Conservation (phyloP, 2,888 invertebrate species). For the Eupeodes latifasciatus region DNA sequence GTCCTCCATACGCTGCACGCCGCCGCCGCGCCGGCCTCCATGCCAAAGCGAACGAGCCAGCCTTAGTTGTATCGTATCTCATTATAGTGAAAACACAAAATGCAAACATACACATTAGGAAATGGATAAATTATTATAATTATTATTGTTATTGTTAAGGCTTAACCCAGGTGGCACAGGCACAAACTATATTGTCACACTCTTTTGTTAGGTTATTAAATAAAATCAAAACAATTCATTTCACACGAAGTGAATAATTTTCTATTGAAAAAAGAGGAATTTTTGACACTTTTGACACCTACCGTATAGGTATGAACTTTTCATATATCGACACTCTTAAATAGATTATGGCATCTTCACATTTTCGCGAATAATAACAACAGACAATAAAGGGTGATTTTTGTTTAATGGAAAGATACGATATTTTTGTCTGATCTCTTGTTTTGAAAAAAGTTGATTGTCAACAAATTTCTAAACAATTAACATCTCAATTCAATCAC, state of each 20-base stretch:
- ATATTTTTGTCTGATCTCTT: too few relatives aligned
- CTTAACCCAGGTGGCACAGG: conserved; percentile 37
- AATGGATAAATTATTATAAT: conserved; percentile 14
- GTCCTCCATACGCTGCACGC: too few relatives aligned
- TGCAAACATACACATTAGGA: conserved; percentile 13
- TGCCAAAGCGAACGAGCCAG: too few relatives aligned
- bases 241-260: conserved; percentile 3
- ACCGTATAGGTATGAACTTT: too few relatives aligned
- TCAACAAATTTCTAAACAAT: too few relatives aligned
- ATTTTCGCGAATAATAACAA: too few relatives aligned
- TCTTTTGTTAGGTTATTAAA: background rate
- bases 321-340: too few relatives aligned
- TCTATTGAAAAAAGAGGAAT: background rate
- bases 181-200: background rate
- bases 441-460: too few relatives aligned
- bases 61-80: background rate
- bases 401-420: too few relatives aligned
- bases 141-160: conserved; percentile 16
- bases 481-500: too few relatives aligned
- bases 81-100: background rate
- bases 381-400: too few relatives aligned
- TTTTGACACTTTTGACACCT: background rate
- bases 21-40: background rate
- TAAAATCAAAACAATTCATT: background rate
- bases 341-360: too few relatives aligned